A percentile compares a stretch with the other conserved stretches of the same genome.
phyloP scores from a whole-genome alignment of 2,797 vertebrate species.

The Okamejei kenojei region DNA sequence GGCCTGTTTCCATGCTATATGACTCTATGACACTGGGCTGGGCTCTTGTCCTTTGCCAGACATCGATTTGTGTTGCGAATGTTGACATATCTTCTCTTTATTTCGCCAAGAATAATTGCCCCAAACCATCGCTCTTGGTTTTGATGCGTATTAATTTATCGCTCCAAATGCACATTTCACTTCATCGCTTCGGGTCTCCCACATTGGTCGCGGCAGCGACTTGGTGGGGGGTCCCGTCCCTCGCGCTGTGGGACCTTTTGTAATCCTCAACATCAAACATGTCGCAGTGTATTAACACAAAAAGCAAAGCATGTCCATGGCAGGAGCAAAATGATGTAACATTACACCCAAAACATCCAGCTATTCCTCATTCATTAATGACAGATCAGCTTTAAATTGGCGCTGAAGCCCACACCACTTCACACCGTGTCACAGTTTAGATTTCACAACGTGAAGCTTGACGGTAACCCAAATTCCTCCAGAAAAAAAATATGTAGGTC shows the following conservation, averaged over 20 bases:
- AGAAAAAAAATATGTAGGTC: background rate
- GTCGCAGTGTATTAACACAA: background rate
- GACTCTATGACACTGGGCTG: background rate
- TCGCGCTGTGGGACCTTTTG: background rate
- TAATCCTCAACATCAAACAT: background rate
- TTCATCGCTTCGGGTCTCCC: background rate
- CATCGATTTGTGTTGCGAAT: background rate
- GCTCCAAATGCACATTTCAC: background rate
- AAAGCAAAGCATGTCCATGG: slow-evolving; percentile 3
- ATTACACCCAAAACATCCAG: slow-evolving; percentile 10
- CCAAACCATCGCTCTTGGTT: background rate
- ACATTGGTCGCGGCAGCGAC: background rate
- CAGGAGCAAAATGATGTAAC: background rate
- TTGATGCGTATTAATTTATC: background rate
- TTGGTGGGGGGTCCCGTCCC: background rate
- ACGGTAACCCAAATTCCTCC: background rate
- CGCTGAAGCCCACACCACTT: background rate
- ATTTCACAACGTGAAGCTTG: background rate
- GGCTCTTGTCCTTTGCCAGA: background rate
- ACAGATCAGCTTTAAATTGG: background rate
- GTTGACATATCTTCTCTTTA: background rate
- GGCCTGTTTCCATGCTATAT: too few species aligned
- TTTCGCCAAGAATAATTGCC: background rate
- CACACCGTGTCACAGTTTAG: background rate
- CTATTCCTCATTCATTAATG: background rate